phyloP scores from a whole-genome alignment of 2,797 vertebrate genomes.

The Fistularia commersonii region DNA sequence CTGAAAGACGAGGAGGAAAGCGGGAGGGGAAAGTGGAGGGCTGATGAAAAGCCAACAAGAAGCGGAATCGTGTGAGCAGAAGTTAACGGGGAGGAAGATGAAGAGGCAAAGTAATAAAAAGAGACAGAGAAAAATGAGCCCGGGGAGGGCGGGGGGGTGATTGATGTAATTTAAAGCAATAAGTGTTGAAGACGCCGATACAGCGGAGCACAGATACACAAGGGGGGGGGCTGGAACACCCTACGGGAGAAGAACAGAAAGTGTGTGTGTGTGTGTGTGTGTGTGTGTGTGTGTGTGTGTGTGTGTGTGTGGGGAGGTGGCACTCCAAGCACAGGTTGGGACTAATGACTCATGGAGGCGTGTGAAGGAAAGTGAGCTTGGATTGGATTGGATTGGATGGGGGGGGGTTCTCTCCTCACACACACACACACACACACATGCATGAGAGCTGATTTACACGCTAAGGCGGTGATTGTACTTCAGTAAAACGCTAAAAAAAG shows the following conservation, averaged over 20 bases:
- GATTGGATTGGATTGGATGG: conserved; percentile 55
- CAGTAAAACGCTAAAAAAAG: conserved; percentile 47
- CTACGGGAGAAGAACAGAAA: too few species aligned
- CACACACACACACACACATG: conserved; percentile 28
- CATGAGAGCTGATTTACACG: conserved; percentile 39
- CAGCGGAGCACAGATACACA: conserved; percentile 69
- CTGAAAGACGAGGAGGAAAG: conserved; percentile 41
- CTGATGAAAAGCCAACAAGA: conserved; percentile 69
- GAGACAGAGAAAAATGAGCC: conserved; percentile 77
- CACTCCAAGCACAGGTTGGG: too few species aligned
- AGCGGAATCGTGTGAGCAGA: conserved; percentile 68
- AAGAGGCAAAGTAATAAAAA: conserved; percentile 77
- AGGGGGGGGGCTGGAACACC: too few species aligned
- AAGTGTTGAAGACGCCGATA: conserved; percentile 77
- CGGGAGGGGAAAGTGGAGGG: conserved; percentile 36
- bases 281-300: background rate
- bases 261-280: conserved; percentile 9
- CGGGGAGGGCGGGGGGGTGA: conserved; percentile 68
- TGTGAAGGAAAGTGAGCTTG: too few species aligned
- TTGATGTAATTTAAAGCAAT: conserved; percentile 86
- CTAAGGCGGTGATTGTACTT: conserved; percentile 66
- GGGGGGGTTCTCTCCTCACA: conserved; percentile 63
- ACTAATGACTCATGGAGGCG: conserved; percentile 31
- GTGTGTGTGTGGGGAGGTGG: conserved; percentile 3
- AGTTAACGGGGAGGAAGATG: conserved; percentile 72